Evolutionary conservation across 2,888 invertebrate species (phyloP).

Genomic region (Chaetogeoica ovagalla): DNA sequence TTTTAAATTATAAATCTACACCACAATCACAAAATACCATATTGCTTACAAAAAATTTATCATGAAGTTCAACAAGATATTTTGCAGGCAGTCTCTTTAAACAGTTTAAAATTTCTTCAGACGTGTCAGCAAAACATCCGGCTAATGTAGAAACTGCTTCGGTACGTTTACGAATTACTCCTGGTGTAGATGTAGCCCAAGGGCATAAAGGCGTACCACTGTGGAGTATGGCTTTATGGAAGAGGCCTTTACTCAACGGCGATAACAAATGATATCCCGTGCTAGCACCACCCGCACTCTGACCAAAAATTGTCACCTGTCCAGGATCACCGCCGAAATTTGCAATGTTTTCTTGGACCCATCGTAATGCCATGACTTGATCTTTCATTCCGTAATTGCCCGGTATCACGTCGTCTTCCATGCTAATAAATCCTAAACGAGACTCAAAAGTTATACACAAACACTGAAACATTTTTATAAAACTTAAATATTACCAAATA

Average conservation of each 20-base stretch:
- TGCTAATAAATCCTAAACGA: not conserved
- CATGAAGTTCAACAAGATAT: constrained; percentile 7
- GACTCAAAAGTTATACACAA: not conserved
- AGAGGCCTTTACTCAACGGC: constrained; percentile 59
- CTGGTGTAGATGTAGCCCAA: constrained; percentile 64
- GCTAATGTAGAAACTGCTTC: constrained; percentile 29
- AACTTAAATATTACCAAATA: constrained; percentile 38
- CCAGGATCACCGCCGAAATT: constrained; percentile 54
- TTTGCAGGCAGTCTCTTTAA: constrained; percentile 15
- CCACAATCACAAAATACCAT: not conserved
- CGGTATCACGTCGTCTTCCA: constrained; percentile 35
- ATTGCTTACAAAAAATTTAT: constrained; percentile 12
- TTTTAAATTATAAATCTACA: too few species aligned
- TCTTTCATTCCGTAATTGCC: constrained; percentile 54
- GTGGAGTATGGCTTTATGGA: constrained; percentile 68
- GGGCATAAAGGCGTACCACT: constrained; percentile 71
- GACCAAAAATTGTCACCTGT: constrained; percentile 51
- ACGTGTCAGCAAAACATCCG: constrained; percentile 17
- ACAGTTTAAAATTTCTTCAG: constrained; percentile 33
- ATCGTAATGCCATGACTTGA: constrained; percentile 51
- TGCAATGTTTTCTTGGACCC: constrained; percentile 51
- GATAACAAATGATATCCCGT: constrained; percentile 50
- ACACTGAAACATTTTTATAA: not conserved
- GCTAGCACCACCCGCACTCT: constrained; percentile 52
- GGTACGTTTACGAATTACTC: constrained; percentile 17